Evolutionary conservation across 2,888 invertebrate genomes (phyloP).

Genomic region (Cenopis cana): DNA sequence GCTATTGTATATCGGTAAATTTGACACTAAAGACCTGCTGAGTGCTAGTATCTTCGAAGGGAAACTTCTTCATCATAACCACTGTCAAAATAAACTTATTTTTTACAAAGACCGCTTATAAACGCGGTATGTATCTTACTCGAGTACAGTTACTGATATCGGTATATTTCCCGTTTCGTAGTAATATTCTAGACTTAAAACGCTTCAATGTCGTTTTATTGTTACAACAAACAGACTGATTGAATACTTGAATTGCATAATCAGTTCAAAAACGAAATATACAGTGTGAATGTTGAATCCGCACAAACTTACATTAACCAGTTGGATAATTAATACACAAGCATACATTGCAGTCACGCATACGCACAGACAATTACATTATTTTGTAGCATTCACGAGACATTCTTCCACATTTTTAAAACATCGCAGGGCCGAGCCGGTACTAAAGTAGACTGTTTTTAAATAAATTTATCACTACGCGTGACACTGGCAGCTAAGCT

Average conservation of each 20-base stretch:
- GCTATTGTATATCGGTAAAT: background rate
- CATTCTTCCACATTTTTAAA: constrained; percentile 48
- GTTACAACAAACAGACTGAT: background rate
- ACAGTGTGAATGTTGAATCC: constrained; percentile 52
- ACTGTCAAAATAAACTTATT: too few relatives aligned
- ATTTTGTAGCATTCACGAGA: constrained; percentile 42
- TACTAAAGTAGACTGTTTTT: constrained; percentile 52
- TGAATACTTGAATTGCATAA: background rate
- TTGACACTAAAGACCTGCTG: background rate
- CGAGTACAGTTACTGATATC: background rate
- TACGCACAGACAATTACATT: constrained; percentile 52
- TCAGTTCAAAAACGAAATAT: background rate
- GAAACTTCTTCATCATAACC: too few relatives aligned
- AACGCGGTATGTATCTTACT: background rate
- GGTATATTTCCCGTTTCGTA: too few relatives aligned
- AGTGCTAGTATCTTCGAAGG: background rate
- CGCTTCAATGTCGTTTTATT: background rate
- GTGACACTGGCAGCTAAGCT: constrained; percentile 60
- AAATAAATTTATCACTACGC: constrained; percentile 54
- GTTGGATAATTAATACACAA: constrained; percentile 68
- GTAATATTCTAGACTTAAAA: background rate
- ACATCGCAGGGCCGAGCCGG: constrained; percentile 54
- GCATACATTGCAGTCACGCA: constrained; percentile 59
- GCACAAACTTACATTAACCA: constrained; percentile 55
- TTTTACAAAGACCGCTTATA: background rate